phyloP scores from a whole-genome alignment of 2,113 vertebrate species.

The Cervus canadensis region DNA sequence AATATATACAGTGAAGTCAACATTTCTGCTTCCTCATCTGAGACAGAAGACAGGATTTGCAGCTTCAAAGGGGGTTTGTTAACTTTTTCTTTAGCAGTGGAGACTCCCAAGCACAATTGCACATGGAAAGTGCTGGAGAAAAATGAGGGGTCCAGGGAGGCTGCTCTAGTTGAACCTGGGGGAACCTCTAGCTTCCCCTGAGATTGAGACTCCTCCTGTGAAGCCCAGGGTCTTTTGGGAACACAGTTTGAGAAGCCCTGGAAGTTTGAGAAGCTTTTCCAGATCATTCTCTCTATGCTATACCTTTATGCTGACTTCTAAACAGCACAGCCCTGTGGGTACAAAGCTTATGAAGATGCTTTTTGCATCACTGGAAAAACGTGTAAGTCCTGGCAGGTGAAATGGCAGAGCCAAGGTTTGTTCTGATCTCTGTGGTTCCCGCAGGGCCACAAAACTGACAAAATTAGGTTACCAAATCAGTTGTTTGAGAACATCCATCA shows the following conservation, averaged over 20 bases:
- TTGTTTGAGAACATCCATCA: background rate
- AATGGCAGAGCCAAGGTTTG: background rate
- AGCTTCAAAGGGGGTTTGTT: background rate
- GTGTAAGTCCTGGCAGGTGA: background rate
- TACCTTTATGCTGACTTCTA: background rate
- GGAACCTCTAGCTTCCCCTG: background rate
- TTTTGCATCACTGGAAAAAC: background rate
- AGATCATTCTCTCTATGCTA: background rate
- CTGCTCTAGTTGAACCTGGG: background rate
- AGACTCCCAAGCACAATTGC: background rate
- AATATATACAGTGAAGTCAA: background rate
- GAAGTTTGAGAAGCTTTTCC: too few relatives aligned
- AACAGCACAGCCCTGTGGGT: background rate
- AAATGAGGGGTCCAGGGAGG: background rate
- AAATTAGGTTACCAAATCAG: background rate
- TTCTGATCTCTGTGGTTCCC: too few relatives aligned
- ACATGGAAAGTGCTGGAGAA: accelerated
- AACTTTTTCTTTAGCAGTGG: background rate
- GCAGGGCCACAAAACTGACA: too few relatives aligned
- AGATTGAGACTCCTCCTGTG: background rate
- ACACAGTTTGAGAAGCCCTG: background rate
- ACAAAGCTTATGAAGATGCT: background rate
- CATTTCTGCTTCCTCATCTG: background rate
- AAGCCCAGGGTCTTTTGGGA: background rate
- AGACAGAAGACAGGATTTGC: background rate